Base-by-base conservation (phyloP, 1,140 invertebrate genomes). In the Drosophila serrata region DNA sequence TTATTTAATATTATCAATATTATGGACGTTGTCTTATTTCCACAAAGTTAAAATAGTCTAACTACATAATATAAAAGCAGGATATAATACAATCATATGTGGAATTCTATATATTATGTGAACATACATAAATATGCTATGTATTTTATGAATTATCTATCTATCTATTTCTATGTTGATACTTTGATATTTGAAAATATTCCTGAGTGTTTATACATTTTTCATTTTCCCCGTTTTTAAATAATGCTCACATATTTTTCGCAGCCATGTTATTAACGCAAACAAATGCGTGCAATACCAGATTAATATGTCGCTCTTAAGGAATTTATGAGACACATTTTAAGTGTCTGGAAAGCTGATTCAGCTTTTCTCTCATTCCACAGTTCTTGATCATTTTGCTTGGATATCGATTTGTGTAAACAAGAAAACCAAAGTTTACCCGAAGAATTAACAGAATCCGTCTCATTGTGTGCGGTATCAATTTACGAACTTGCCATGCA, bases 361-460 rank as follows among this genome's bases (percentile, higher is more conserved):
- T 87, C 84, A 87, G 67, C 72, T 73, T 68, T 75, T 27, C 60
- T 51, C 42, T 78, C 58, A 59, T 43, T 62, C 33, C 40, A 33
- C 58, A 58, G 49, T 61, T 56, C 46, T 35, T 40, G n/a, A 27
- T 57, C 48, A 22, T 61, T 40, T 48, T n/a, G 46, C 37, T 61
- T 49, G 55, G 49, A 37, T 19, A 39, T 46, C 61, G 62, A 75
- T 45, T 87, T 69, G 57, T 68, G 51, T 80, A 82, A 82, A 87
- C 75, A 82, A 79, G 51, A 49, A 24, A 61, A 64, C 56, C 62
- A 79, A 61, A 64, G 79, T 87, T 87, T 87, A 80, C 82, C 19
- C 45, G 77, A 77, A 60, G 61, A 82, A 79, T 87, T 88, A 88
- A 68, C 72, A 67, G 61, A 40, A 33, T 33, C 40, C 29, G 49